These are phyloP conservation scores for Exocentrus adspersus DNA, from an alignment of 2,888 invertebrate genomes.

Conservation along the genomic window DNA sequence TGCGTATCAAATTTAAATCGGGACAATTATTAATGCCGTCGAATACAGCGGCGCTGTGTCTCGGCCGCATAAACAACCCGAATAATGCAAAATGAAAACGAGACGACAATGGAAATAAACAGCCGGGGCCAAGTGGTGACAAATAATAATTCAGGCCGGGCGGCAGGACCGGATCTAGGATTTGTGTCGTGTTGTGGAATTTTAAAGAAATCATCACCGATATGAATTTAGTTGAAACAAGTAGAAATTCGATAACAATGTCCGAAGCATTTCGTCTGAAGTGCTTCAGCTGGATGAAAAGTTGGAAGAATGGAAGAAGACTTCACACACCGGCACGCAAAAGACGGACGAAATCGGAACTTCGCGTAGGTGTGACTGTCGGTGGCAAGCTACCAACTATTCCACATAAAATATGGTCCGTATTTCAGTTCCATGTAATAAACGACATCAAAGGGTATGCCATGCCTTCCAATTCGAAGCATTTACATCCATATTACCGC, in stretches of 20 bases:
- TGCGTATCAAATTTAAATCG: constrained; percentile 15
- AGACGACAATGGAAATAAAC: constrained; percentile 39
- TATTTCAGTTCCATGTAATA: constrained; percentile 3
- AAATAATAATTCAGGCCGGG: constrained; percentile 35
- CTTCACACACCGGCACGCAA: background rate
- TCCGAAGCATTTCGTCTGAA: no score
- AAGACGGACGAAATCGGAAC: background rate
- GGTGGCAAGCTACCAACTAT: background rate
- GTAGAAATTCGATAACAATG: no score
- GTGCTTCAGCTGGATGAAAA: no score
- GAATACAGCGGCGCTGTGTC: background rate
- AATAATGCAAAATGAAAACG: constrained; percentile 42
- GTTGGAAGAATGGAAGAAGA: no score
- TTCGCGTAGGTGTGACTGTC: background rate
- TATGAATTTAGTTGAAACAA: no score
- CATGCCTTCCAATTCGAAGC: constrained; percentile 4
- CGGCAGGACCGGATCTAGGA: background rate
- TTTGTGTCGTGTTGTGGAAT: no score
- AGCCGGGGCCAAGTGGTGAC: constrained; percentile 33
- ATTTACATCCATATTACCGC: constrained; percentile 12
- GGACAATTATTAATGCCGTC: constrained; percentile 16
- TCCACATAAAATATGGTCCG: background rate
- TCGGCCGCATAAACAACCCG: constrained; percentile 35
- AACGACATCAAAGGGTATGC: constrained; percentile 13
- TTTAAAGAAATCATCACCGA: no score